These are phyloP conservation scores for Tenualosa thibaudeaui DNA, from an alignment of 2,797 vertebrate species.

Conservation along the genomic window DNA sequence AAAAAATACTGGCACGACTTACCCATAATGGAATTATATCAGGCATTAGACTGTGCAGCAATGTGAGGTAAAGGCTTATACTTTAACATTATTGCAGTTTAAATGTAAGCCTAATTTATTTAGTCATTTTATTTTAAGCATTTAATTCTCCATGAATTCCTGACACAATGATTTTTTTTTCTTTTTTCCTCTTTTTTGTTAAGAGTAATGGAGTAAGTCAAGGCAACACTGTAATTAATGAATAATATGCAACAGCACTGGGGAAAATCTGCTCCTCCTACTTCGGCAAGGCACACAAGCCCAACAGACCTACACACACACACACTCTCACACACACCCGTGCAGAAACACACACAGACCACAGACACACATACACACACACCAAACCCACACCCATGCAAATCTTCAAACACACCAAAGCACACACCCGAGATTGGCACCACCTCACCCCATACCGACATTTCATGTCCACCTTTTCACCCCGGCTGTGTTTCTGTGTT, in stretches of 20 bases:
- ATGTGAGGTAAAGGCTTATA: too few relatives aligned
- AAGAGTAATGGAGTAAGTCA: background rate
- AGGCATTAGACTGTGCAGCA: background rate
- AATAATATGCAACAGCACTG: background rate
- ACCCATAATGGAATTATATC: too few relatives aligned
- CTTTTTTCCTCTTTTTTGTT: too few relatives aligned
- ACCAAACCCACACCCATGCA: background rate
- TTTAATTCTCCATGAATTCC: background rate
- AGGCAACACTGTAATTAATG: background rate
- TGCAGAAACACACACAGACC: background rate
- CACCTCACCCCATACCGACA: background rate
- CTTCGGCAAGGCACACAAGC: background rate
- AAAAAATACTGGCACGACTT: background rate
- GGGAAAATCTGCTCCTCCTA: background rate
- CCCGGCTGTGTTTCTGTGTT: conserved; percentile 1
- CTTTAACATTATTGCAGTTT: background rate
- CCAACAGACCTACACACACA: background rate
- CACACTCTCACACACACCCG: background rate
- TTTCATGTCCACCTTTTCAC: conserved; percentile 14
- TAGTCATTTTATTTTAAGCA: too few relatives aligned
- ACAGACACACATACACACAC: conserved; percentile 27
- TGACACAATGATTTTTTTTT: background rate
- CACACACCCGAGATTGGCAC: background rate
- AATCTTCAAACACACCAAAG: background rate
- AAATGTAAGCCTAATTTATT: background rate